Base-by-base conservation (phyloP, 2,888 invertebrate genomes). In the Aricia artaxerxes region DNA sequence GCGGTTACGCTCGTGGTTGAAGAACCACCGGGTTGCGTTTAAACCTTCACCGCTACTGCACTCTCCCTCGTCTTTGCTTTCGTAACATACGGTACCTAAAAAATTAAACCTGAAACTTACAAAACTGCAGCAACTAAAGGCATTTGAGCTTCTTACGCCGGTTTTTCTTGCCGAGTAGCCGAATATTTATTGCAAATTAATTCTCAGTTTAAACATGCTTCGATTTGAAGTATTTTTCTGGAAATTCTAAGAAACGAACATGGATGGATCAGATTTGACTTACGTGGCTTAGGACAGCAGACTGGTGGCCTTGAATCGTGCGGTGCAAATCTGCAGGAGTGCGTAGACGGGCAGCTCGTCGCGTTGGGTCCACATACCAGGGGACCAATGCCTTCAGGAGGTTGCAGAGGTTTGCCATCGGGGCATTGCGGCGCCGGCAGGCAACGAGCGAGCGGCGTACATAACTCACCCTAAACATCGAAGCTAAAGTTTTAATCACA, bases 251-350 rank as follows among this genome's bases (percentile, higher is more conserved):
- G 24, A 40, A 40, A 40, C 11, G 11, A 60, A 60, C n/a, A 60
- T n/a, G 1, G 5, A 60, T 4, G 7, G n/a, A 60, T 4, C 1
- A 61, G 6, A 40, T 53, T 72, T 5, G 16, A 82, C 95, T 95
- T 89, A 97, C 97, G 95, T 82, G 98, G 97, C 87, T 98, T 98
- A 11, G 97, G 97, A 86, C 98, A 98, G 91, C 98, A 98, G n/a
- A 98, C 97, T 0, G 98, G 97, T 80, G 97, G 97, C 84, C 97
- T 96, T 0, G 92, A 89, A 81, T 96, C 96, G 75, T 97, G 96
- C 0, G 98, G 98, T 81, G 97, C 97, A 81, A 98, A 94, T 84
- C 97, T 97, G 85, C 98, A 98, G 82, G 97, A 97, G 89, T 98
- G 98, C 0, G 97, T 97, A 1, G 97, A 97, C 0, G 98, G 98